Percentiles rank a stretch among this genome's conserved stretches.
Conservation (phyloP, 2,113 vertebrate species). For the Ciconia stormi region DNA sequence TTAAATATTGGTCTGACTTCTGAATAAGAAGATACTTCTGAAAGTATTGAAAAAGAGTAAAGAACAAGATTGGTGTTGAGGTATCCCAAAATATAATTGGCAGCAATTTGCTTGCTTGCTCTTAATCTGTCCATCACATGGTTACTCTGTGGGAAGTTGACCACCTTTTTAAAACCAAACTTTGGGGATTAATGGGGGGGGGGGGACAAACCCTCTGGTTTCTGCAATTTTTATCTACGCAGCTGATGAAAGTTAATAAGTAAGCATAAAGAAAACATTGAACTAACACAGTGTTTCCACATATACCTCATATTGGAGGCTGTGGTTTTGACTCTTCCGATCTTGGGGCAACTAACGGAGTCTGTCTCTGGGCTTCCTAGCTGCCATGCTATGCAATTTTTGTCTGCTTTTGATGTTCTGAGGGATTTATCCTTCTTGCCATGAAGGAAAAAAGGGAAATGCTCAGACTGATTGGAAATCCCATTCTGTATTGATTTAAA, state of each 20-base stretch:
- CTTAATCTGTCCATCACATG: neutral
- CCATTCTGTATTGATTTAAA: neutral
- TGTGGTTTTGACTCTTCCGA: neutral
- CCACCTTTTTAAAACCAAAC: neutral
- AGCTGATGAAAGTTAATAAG: neutral
- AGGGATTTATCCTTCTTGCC: neutral
- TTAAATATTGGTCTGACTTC: neutral
- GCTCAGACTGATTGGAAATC: neutral
- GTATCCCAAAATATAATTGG: neutral
- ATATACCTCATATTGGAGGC: slow-evolving; percentile 16
- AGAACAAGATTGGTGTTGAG: neutral
- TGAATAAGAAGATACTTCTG: too few species aligned
- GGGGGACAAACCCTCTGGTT: neutral
- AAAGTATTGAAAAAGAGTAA: neutral
- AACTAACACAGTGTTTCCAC: neutral
- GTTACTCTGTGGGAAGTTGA: neutral
- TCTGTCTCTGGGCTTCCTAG: neutral
- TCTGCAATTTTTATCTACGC: neutral
- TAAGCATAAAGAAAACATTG: neutral
- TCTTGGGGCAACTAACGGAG: neutral
- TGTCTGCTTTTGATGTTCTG: neutral
- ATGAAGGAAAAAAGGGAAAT: neutral
- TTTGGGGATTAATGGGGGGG: neutral
- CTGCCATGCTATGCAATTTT: slow-evolving; percentile 12
- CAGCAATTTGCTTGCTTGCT: neutral